Percentiles rank a stretch among this genome's conserved stretches.
Conservation (phyloP, 2,888 invertebrate species). For the Clusia tigrina region DNA sequence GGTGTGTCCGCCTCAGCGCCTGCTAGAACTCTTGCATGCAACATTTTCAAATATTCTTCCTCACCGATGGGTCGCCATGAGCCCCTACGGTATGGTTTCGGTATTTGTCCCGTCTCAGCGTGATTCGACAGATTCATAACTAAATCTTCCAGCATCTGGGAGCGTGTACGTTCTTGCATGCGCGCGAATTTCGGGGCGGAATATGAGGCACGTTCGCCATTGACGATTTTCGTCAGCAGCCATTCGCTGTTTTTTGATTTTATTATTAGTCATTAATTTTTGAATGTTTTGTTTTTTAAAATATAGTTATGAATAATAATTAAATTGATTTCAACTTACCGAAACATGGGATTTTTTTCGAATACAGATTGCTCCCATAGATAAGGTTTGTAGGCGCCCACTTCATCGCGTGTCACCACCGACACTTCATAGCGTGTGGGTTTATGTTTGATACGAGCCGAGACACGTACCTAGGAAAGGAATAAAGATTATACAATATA, state of each 20-base stretch:
- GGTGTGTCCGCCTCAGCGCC: constrained; percentile 25
- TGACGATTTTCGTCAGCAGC: constrained; percentile 92
- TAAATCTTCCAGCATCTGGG: constrained; percentile 93
- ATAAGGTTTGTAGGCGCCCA: constrained; percentile 94
- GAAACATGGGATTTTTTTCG: constrained; percentile 93
- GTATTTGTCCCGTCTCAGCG: constrained; percentile 94
- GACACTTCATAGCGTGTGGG: constrained; percentile 91
- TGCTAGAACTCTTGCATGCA: constrained; percentile 60
- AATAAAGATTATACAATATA: background rate
- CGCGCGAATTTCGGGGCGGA: constrained; percentile 94
- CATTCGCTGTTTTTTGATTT: constrained; percentile 71
- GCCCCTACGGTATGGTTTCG: constrained; percentile 90
- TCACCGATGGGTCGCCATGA: constrained; percentile 91
- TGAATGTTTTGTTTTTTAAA: background rate
- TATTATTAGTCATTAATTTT: background rate
- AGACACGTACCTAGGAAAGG: constrained; percentile 77
- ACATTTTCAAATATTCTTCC: constrained; percentile 62
- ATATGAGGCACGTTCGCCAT: constrained; percentile 91
- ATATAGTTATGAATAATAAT: background rate
- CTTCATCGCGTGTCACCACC: constrained; percentile 92
- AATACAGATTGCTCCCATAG: constrained; percentile 95
- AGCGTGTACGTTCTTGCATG: constrained; percentile 92
- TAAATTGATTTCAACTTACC: constrained; percentile 65
- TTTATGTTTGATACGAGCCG: constrained; percentile 84
- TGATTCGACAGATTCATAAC: constrained; percentile 93